These are phyloP conservation scores for Melitaea cinxia DNA, from an alignment of 1,140 invertebrate genomes.

Conservation along the genomic window DNA sequence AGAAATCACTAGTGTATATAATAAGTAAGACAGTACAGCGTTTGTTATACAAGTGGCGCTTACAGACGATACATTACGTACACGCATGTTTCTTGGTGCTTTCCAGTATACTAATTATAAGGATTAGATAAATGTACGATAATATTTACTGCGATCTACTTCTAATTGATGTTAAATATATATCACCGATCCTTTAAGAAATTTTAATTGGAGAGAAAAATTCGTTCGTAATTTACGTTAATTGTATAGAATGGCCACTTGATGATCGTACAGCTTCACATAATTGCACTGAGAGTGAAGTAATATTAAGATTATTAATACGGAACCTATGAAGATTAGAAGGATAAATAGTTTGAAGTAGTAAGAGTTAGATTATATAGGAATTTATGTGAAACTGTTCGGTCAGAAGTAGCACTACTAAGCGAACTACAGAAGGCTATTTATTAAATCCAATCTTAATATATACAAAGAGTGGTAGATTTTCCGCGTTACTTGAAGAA, in stretches of 20 bases:
- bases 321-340: slow-evolving; percentile 8
- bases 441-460: slow-evolving; percentile 73
- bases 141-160: slow-evolving; percentile 52
- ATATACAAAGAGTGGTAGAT: slow-evolving; percentile 39
- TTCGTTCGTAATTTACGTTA: slow-evolving; percentile 63
- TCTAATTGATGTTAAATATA: slow-evolving; percentile 55
- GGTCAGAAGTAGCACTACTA: slow-evolving; percentile 63
- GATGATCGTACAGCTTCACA: slow-evolving; percentile 54
- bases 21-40: slow-evolving; percentile 52
- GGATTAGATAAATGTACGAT: slow-evolving; percentile 47
- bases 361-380: slow-evolving; percentile 12
- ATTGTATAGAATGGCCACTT: slow-evolving; percentile 66
- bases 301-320: slow-evolving; percentile 12
- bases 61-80: slow-evolving; percentile 48
- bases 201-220: slow-evolving; percentile 62
- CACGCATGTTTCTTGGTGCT: slow-evolving; percentile 65
- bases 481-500: slow-evolving; percentile 42
- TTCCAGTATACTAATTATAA: slow-evolving; percentile 53
- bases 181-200: slow-evolving; percentile 60
- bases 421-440: slow-evolving; percentile 74
- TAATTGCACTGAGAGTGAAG: slow-evolving; percentile 12
- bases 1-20: slow-evolving; percentile 70
- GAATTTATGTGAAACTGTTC: slow-evolving; percentile 45
- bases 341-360: slow-evolving; percentile 16
- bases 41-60: slow-evolving; percentile 58